These are phyloP conservation scores for Hydropsyche tenuis DNA, from an alignment of 1,140 invertebrate genomes.

Conservation along the genomic window DNA sequence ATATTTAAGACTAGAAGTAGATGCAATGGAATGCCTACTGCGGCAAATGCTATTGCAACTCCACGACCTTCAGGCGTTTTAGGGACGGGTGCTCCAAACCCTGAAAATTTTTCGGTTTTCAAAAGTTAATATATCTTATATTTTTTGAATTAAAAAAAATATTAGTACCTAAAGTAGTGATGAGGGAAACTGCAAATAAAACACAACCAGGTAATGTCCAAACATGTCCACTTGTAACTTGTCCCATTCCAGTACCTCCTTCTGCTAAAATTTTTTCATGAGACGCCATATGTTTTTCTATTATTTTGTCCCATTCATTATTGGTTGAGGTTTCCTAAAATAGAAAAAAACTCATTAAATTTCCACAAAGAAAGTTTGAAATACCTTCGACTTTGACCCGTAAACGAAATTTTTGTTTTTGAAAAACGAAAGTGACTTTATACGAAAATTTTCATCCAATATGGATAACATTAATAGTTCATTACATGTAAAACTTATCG, in stretches of 20 bases:
- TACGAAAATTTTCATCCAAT: too few species aligned
- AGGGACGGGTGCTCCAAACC: slow-evolving; percentile 69
- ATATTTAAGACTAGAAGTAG: slow-evolving; percentile 69
- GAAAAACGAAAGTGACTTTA: too few species aligned
- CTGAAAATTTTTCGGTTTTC: slow-evolving; percentile 56
- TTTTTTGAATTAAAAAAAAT: neutral
- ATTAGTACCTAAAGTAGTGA: slow-evolving; percentile 67
- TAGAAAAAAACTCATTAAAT: too few species aligned
- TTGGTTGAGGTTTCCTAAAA: neutral
- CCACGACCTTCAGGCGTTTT: slow-evolving; percentile 65
- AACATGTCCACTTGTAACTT: slow-evolving; percentile 61
- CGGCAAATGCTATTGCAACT: slow-evolving; percentile 65
- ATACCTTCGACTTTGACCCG: too few species aligned
- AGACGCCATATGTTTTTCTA: slow-evolving; percentile 61
- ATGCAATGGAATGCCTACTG: slow-evolving; percentile 67
- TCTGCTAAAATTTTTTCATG: slow-evolving; percentile 65
- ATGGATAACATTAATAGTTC: too few species aligned
- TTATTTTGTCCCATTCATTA: slow-evolving; percentile 61
- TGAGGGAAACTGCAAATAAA: slow-evolving; percentile 66
- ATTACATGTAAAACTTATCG: too few species aligned
- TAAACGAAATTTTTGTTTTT: too few species aligned
- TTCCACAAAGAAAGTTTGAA: too few species aligned
- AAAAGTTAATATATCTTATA: too few species aligned
- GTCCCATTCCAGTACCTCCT: slow-evolving; percentile 64
- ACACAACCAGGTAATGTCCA: slow-evolving; percentile 70